These are phyloP conservation scores for Micropterix aruncella DNA, from an alignment of 2,888 invertebrate species.

Conservation along the genomic window DNA sequence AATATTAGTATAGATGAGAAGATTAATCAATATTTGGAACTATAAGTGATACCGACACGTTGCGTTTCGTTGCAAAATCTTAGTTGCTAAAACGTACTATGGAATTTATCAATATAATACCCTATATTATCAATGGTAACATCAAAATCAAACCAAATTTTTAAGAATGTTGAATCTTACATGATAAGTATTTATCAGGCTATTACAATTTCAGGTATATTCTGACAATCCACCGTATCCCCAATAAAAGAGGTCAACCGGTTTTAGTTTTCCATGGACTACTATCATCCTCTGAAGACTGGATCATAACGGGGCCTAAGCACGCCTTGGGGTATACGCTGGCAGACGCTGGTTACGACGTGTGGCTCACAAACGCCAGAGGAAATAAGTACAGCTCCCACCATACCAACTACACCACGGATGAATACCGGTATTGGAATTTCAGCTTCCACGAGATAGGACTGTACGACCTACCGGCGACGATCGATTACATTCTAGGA, in stretches of 20 bases:
- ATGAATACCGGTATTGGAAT: conserved; percentile 42
- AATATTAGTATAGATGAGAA: no score
- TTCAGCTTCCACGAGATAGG: conserved; percentile 77
- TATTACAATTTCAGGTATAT: no score
- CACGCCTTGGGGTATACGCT: conserved; percentile 28
- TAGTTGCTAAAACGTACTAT: no score
- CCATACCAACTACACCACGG: conserved; percentile 29
- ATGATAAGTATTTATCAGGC: no score
- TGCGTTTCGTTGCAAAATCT: no score
- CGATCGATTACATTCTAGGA: conserved; percentile 53
- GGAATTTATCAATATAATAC: no score
- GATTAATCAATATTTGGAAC: no score
- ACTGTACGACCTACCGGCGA: conserved; percentile 59
- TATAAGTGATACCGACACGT: no score
- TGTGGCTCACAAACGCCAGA: conserved; percentile 68
- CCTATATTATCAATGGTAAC: no score
- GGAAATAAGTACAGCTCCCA: conserved; percentile 52
- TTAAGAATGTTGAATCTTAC: no score
- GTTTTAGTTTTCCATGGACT: conserved; percentile 28
- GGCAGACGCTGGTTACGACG: conserved; percentile 49
- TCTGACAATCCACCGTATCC: conserved; percentile 21
- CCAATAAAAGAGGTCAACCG: conserved; percentile 13
- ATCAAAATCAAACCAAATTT: no score
- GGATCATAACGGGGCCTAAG: conserved; percentile 20
- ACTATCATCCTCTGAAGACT: conserved; percentile 25